A percentile compares a stretch with the other conserved stretches of the same genome.
Evolutionary conservation across 2,888 invertebrate species (phyloP).

Genomic region (Apotomis turbidana): DNA sequence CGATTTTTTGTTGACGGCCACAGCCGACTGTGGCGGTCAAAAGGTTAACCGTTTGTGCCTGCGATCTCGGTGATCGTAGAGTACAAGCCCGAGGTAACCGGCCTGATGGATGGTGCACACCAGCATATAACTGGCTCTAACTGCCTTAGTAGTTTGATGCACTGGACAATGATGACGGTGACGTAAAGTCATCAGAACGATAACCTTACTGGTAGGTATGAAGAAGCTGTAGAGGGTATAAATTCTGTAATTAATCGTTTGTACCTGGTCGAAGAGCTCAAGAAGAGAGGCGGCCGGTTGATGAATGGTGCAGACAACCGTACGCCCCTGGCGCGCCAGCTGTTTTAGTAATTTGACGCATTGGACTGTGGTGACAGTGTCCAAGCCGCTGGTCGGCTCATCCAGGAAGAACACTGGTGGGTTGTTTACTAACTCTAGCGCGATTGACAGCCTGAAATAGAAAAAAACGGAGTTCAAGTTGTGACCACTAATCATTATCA

Average conservation of each 20-base stretch:
- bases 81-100: conserved; percentile 79
- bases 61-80: too few relatives aligned
- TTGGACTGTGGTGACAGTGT: conserved; percentile 86
- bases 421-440: conserved; percentile 92
- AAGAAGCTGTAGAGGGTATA: too few relatives aligned
- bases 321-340: conserved; percentile 85
- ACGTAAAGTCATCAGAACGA: too few relatives aligned
- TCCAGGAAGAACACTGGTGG: conserved; percentile 93
- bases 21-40: too few relatives aligned
- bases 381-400: conserved; percentile 90
- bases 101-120: conserved; percentile 88
- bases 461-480: background rate
- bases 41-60: too few relatives aligned
- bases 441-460: conserved; percentile 86
- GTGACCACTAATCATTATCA: background rate
- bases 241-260: conserved; percentile 19
- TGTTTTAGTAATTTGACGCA: conserved; percentile 83
- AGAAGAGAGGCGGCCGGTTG: conserved; percentile 87
- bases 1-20: too few relatives aligned
- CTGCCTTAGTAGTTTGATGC: conserved; percentile 82
- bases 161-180: conserved; percentile 86
- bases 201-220: too few relatives aligned
- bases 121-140: conserved; percentile 86
- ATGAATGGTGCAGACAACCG: conserved; percentile 88
- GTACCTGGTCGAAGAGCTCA: conserved; percentile 85